These are phyloP conservation scores for Callospermophilus lateralis DNA, from an alignment of 2,113 vertebrate species.

Conservation along the genomic window DNA sequence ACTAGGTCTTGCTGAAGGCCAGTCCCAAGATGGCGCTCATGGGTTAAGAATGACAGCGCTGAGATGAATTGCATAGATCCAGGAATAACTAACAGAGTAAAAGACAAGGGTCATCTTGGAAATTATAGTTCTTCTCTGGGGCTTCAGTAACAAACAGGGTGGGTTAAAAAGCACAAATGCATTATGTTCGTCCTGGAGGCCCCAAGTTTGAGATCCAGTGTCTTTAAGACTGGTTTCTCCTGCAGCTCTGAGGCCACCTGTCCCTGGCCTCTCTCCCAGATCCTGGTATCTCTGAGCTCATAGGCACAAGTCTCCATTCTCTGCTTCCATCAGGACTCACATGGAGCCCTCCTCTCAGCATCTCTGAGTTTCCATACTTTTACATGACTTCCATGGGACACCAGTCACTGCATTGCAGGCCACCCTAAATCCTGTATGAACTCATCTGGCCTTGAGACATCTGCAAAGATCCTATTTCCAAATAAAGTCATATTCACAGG, in stretches of 20 bases:
- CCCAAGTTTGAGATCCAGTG: neutral
- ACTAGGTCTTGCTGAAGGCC: too few relatives aligned
- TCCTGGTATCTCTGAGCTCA: neutral
- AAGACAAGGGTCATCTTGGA: too few relatives aligned
- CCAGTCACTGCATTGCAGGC: neutral
- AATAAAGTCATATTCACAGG: neutral
- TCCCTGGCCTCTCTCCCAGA: neutral
- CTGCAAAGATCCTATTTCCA: neutral
- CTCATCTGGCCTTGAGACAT: neutral
- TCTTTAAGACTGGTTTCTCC: neutral
- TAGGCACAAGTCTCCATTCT: neutral
- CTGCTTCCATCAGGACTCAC: neutral
- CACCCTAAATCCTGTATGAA: neutral
- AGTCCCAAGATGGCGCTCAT: too few relatives aligned
- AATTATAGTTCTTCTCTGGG: neutral
- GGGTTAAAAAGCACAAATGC: too few relatives aligned
- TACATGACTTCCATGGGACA: too few relatives aligned
- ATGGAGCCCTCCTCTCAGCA: neutral
- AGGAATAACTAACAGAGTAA: neutral
- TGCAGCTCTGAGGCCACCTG: too few relatives aligned
- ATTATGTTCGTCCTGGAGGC: neutral
- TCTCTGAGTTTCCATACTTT: neutral
- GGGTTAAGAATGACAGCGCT: too few relatives aligned
- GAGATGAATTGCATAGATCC: neutral
- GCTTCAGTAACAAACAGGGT: neutral